phyloP scores from a whole-genome alignment of 2,888 invertebrate genomes.

The Brachyptera putata region DNA sequence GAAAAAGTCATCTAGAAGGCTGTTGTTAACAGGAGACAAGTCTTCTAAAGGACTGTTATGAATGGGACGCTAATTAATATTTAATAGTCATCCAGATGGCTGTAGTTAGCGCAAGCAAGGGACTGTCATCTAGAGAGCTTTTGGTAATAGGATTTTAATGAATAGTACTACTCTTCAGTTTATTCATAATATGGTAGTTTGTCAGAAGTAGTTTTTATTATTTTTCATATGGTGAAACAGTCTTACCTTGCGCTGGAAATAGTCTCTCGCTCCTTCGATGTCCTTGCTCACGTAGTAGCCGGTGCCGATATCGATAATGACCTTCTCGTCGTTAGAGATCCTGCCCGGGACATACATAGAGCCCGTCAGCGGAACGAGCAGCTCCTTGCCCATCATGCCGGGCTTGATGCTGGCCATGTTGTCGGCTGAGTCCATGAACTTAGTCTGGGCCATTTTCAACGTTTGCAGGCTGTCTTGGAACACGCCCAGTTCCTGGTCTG shows the following conservation, averaged over 20 bases:
- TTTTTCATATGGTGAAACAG: no score
- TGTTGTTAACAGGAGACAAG: no score
- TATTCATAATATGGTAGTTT: no score
- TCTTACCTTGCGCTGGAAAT: constrained; percentile 89
- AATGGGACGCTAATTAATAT: no score
- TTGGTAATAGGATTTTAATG: no score
- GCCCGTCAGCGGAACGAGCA: constrained; percentile 90
- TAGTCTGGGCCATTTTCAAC: constrained; percentile 83
- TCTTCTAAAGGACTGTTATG: no score
- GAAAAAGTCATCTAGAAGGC: no score
- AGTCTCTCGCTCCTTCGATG: constrained; percentile 78
- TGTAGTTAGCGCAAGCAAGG: no score
- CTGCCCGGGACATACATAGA: constrained; percentile 97
- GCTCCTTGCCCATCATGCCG: constrained; percentile 72
- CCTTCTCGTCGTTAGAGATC: constrained; percentile 76
- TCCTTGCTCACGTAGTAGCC: constrained; percentile 94
- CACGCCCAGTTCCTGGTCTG: constrained; percentile 74
- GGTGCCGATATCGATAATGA: constrained; percentile 93
- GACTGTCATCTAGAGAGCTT: no score
- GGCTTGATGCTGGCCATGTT: constrained; percentile 75
- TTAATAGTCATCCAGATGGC: no score
- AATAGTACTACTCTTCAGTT: no score
- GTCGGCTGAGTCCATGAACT: constrained; percentile 84
- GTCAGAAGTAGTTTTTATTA: no score
- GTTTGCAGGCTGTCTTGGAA: constrained; percentile 88